Percentiles rank a stretch among this genome's conserved stretches.
These are phyloP conservation scores for Buphagus erythrorhynchus DNA, from an alignment of 2,797 vertebrate species.

Conservation along the genomic window DNA sequence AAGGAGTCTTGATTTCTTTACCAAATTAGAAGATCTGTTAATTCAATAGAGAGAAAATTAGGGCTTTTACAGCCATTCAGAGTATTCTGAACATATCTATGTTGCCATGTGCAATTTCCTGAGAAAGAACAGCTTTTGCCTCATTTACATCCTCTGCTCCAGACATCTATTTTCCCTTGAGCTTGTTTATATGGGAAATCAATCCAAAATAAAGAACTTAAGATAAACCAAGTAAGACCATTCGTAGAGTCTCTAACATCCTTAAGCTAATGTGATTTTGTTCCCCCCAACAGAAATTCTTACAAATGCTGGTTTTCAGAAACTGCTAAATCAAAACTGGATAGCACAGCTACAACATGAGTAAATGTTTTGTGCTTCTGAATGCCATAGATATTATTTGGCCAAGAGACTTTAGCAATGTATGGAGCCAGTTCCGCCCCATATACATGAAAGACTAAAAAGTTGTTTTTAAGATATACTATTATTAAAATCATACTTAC, in stretches of 20 bases:
- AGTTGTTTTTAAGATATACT: background rate
- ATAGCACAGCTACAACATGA: background rate
- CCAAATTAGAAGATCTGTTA: background rate
- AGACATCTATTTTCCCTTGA: slow-evolving; percentile 27
- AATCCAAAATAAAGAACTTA: slow-evolving; percentile 36
- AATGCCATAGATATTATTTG: background rate
- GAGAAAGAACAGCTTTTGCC: slow-evolving; percentile 23
- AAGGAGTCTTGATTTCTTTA: background rate
- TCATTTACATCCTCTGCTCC: slow-evolving; percentile 48
- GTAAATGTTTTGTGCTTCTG: background rate
- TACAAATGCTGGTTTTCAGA: background rate
- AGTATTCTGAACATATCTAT: background rate
- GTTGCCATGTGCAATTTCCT: slow-evolving; percentile 39
- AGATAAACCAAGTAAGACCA: slow-evolving; percentile 1
- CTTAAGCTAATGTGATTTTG: background rate
- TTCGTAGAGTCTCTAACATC: background rate
- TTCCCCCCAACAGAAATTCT: background rate
- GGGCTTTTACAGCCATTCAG: background rate
- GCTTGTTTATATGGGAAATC: slow-evolving; percentile 18
- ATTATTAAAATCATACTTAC: slow-evolving; percentile 81
- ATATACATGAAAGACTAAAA: background rate
- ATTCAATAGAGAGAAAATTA: slow-evolving; percentile 4
- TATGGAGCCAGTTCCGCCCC: background rate
- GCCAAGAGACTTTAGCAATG: background rate
- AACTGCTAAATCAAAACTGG: background rate